Base-by-base conservation (phyloP, 2,888 invertebrate genomes). In the Neelides folsomi region DNA sequence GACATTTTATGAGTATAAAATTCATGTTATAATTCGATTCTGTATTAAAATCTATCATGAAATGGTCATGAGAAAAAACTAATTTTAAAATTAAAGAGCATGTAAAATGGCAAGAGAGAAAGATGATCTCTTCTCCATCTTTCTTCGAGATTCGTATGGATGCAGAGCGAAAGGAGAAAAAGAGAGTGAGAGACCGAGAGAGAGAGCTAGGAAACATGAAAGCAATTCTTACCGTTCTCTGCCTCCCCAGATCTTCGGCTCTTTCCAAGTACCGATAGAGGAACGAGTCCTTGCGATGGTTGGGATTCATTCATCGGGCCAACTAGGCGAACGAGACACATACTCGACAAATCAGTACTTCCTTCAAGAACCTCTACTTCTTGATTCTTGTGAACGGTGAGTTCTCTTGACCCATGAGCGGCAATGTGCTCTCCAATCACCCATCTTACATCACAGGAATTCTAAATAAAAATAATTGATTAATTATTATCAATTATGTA, bases 351-450 rank as follows among this genome's bases (percentile, higher is more conserved):
- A 73, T 64, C 78, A 47, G 67, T 65, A 67, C 81, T 80, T 58
- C 80, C 76, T 70, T 93, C 92, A 61, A 93, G 75, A 59, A 93
- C 82, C 70, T 93, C 93, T 58, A 93, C 92, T 72, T 92, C 92
- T 73, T 92, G 92, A 19, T 93, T 93, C 70, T 89, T 88, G 58
- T 77, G 76, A 42, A 94, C 89, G 49, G 81, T 81, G 65, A 93
- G 72, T 71, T 93, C 92, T 51, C 82, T 81, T 44, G 82, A 75
- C 61, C 82, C 81, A 10, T 79, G 75, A 15, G 82, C 76, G n/a
- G 85, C 81, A 20, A 75, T 74, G 71, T 85, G 86, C 70, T 93
- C 92, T 59, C 84, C 83, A 52, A 89, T 80, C 66, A 90, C 87
- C 88, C 88, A 88, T 55, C 87, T 87, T 79, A 87, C 84, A 71